Evolutionary conservation across 2,888 invertebrate species (phyloP).

Genomic region (Phoenoteleia sp.): DNA sequence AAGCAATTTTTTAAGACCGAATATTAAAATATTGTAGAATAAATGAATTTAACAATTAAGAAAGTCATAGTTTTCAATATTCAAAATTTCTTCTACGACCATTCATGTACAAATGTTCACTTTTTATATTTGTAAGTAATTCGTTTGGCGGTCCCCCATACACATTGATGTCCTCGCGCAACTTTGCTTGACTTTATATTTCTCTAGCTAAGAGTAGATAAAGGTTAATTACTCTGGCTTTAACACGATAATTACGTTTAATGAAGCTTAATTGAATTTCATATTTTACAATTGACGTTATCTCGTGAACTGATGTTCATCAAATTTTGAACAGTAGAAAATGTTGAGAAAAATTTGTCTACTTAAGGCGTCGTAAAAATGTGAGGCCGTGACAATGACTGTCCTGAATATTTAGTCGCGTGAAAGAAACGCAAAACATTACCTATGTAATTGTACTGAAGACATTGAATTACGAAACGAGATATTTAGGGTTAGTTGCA

Average conservation of each 20-base stretch:
- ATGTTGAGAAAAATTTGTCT: slow-evolving; percentile 36
- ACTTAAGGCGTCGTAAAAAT: slow-evolving; percentile 27
- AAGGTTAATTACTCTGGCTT: slow-evolving; percentile 16
- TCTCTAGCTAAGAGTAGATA: no score
- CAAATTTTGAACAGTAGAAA: slow-evolving; percentile 49
- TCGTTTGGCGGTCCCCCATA: no score
- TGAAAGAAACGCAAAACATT: slow-evolving; percentile 39
- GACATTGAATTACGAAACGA: slow-evolving; percentile 52
- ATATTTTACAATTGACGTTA: slow-evolving; percentile 41
- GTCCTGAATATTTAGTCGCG: slow-evolving; percentile 40
- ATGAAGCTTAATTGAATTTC: slow-evolving; percentile 51
- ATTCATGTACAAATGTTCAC: no score
- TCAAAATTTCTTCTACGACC: no score
- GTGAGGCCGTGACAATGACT: slow-evolving; percentile 7
- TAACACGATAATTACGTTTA: slow-evolving; percentile 36
- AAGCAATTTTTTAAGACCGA: no score
- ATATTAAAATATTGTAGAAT: no score
- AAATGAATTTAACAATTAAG: no score
- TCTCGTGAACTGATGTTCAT: slow-evolving; percentile 26
- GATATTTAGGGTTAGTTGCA: no score
- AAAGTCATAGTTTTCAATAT: no score
- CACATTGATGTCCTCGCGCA: no score
- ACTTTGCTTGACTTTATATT: no score
- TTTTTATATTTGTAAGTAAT: no score
- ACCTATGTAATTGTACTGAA: slow-evolving; percentile 34